A percentile compares a stretch with the other conserved stretches of the same genome.
phyloP scores from a whole-genome alignment of 2,797 vertebrate species.

The Anniella stebbinsi region DNA sequence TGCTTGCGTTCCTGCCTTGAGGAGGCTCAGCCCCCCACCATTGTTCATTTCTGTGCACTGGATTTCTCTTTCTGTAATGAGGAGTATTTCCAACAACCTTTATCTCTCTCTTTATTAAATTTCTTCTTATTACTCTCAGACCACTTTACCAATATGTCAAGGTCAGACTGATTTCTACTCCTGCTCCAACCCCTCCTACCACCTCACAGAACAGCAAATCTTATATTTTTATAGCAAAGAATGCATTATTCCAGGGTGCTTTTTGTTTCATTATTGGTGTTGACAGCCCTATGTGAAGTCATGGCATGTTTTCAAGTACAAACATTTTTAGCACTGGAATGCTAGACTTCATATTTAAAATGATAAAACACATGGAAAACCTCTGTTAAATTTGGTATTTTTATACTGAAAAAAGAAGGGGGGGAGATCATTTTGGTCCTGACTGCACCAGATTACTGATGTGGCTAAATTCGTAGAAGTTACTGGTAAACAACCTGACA shows the following conservation, averaged over 20 bases:
- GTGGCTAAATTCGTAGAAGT: neutral
- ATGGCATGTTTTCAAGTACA: neutral
- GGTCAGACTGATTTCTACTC: neutral
- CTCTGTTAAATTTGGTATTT: neutral
- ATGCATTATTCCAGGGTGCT: neutral
- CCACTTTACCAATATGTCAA: slow-evolving; percentile 14
- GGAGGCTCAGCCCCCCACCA: neutral
- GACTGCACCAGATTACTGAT: neutral
- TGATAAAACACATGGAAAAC: neutral
- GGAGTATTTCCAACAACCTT: neutral
- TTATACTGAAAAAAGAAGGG: neutral
- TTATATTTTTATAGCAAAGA: neutral
- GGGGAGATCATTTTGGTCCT: neutral
- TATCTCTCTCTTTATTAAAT: neutral
- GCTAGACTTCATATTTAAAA: slow-evolving; percentile 8
- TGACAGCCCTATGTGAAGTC: neutral
- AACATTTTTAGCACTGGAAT: neutral
- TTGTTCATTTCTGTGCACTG: neutral
- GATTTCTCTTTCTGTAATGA: neutral
- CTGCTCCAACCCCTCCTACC: neutral
- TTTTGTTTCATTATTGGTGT: neutral
- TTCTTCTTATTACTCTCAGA: neutral
- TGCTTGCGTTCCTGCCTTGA: neutral
- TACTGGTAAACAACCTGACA: slow-evolving; percentile 34
- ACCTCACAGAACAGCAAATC: neutral